A percentile compares a stretch with the other conserved stretches of the same genome.
Evolutionary conservation across 2,888 invertebrate genomes (phyloP).

Genomic region (Nomada ruficornis): DNA sequence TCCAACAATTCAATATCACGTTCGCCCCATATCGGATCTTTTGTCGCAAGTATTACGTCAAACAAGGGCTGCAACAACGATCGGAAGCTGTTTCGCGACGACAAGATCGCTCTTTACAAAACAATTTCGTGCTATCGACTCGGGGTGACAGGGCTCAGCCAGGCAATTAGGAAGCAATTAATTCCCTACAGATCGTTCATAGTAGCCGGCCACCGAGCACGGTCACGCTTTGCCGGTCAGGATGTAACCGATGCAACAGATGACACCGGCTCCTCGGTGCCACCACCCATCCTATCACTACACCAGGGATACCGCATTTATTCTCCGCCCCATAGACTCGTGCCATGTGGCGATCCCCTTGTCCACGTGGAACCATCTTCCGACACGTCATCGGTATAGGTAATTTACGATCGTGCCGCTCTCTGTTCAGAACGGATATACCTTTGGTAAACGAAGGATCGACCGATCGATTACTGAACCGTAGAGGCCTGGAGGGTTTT

Average conservation of each 20-base stretch:
- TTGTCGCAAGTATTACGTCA: too few species aligned
- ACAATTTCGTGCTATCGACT: constrained; percentile 46
- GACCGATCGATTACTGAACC: constrained; percentile 1
- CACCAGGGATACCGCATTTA: constrained; percentile 64
- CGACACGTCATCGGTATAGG: constrained; percentile 72
- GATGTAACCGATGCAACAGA: constrained; percentile 81
- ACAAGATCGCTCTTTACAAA: constrained; percentile 35
- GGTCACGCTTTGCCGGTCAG: constrained; percentile 71
- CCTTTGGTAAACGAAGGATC: constrained; percentile 26
- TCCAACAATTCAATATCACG: too few species aligned
- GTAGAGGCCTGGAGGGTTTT: background rate
- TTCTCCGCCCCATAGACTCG: constrained; percentile 71
- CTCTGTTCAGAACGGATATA: constrained; percentile 22
- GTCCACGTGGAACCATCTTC: constrained; percentile 61
- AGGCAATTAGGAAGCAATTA: constrained; percentile 67
- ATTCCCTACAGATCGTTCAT: constrained; percentile 60
- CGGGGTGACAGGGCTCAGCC: constrained; percentile 5
- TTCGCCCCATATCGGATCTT: too few species aligned
- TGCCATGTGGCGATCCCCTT: constrained; percentile 78
- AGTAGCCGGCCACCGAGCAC: constrained; percentile 55
- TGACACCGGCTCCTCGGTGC: constrained; percentile 77
- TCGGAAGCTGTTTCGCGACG: background rate
- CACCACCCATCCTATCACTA: constrained; percentile 67
- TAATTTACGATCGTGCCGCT: constrained; percentile 72
- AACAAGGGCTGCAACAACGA: background rate